Evolutionary conservation across 2,113 vertebrate species (phyloP).

Genomic region (Clarias batrachus): DNA sequence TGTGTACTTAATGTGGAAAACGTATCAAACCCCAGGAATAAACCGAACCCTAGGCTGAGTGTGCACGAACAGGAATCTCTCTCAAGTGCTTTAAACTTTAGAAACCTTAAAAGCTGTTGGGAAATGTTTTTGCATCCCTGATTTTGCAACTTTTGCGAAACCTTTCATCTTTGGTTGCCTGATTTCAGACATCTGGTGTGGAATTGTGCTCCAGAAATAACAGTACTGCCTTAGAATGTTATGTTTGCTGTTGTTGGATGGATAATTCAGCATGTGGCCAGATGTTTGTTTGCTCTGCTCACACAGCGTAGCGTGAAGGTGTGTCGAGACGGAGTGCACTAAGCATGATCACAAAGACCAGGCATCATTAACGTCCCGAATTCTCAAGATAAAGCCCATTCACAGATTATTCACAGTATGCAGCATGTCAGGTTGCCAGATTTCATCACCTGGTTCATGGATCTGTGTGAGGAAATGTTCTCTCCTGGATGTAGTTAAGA

Average conservation of each 20-base stretch:
- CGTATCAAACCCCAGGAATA: neutral
- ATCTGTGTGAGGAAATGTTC: neutral
- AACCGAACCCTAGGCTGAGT: neutral
- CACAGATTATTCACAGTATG: neutral
- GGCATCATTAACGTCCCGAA: neutral
- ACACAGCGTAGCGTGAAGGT: neutral
- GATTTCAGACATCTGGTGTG: too few species aligned
- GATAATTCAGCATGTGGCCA: neutral
- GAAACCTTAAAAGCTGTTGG: too few species aligned
- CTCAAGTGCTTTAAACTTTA: neutral
- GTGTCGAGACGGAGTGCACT: neutral
- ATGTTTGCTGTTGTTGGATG: neutral
- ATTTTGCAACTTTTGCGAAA: neutral
- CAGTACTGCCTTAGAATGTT: neutral
- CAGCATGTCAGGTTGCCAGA: neutral
- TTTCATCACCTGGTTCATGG: neutral
- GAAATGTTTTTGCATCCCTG: neutral
- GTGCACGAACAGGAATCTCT: neutral
- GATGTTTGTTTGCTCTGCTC: neutral
- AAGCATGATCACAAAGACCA: neutral
- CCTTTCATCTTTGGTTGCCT: neutral
- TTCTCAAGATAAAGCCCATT: neutral
- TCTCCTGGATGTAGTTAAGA: neutral
- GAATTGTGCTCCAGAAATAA: neutral
- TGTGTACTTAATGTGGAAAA: neutral